phyloP scores from a whole-genome alignment of 2,888 invertebrate genomes.

The Lucinisca nassula region DNA sequence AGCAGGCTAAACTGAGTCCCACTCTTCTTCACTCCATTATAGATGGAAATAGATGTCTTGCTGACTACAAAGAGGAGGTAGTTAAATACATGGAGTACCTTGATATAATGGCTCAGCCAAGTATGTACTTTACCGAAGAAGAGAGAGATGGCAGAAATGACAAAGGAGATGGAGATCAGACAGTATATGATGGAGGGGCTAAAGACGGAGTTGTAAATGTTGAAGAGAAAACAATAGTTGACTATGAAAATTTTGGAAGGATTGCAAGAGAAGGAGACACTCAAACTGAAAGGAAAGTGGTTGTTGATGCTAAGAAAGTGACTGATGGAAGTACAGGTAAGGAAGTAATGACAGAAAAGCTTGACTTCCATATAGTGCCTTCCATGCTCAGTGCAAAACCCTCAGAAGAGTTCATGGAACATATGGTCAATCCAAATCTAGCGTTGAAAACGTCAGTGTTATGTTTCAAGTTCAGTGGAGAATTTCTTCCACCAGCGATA shows the following conservation, averaged over 20 bases:
- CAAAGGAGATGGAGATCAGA: neutral
- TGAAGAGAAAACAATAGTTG: neutral
- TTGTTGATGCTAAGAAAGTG: no score
- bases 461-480: slow-evolving; percentile 42
- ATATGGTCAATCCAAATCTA: neutral
- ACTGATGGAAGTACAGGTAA: neutral
- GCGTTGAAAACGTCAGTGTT: slow-evolving; percentile 46
- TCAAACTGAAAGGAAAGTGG: neutral
- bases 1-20: slow-evolving; percentile 29
- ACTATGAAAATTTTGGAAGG: no score
- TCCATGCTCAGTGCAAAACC: slow-evolving; percentile 31
- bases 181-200: neutral
- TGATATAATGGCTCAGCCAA: slow-evolving; percentile 56
- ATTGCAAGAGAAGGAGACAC: no score
- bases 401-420: neutral
- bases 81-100: slow-evolving; percentile 57
- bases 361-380: slow-evolving; percentile 62
- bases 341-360: neutral
- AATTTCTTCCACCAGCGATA: slow-evolving; percentile 61
- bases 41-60: slow-evolving; percentile 22
- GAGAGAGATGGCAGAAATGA: neutral
- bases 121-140: neutral
- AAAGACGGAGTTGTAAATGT: neutral
- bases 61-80: slow-evolving; percentile 34
- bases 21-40: slow-evolving; percentile 43